A percentile compares a stretch with the other conserved stretches of the same genome.
Evolutionary conservation across 1,140 invertebrate species (phyloP).

Genomic region (Aricia agestis): DNA sequence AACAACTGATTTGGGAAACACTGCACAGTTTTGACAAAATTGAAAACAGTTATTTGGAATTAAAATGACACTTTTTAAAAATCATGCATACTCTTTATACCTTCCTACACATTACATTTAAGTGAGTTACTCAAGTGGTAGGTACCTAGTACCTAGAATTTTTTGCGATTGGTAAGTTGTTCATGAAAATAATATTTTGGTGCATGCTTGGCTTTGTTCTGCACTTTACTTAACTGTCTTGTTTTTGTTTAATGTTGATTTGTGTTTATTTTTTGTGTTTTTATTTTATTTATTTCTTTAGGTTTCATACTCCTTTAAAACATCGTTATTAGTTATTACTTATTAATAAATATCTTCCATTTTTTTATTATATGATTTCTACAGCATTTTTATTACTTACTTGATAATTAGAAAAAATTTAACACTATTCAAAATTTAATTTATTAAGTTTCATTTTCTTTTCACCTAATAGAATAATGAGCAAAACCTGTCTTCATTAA

Average conservation of each 20-base stretch:
- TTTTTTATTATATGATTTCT: neutral
- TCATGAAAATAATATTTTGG: neutral
- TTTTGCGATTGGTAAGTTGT: neutral
- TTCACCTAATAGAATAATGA: neutral
- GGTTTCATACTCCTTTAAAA: neutral
- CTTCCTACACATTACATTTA: too few species aligned
- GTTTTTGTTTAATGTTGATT: neutral
- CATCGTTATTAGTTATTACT: neutral
- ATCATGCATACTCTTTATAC: too few species aligned
- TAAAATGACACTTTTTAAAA: too few species aligned
- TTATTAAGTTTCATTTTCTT: neutral
- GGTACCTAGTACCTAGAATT: neutral
- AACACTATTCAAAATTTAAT: neutral
- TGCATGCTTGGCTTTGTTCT: slow-evolving; percentile 2
- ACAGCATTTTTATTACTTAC: too few species aligned
- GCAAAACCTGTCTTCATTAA: too few species aligned
- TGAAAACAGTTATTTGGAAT: too few species aligned
- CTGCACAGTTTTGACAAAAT: too few species aligned
- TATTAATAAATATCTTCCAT: too few species aligned
- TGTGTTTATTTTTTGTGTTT: neutral
- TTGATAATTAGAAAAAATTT: neutral
- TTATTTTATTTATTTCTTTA: neutral
- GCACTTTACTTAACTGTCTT: neutral
- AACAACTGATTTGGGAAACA: too few species aligned
- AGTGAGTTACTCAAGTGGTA: too few species aligned